Base-by-base conservation (phyloP, 2,113 vertebrate genomes). In the Phainopepla nitens region DNA sequence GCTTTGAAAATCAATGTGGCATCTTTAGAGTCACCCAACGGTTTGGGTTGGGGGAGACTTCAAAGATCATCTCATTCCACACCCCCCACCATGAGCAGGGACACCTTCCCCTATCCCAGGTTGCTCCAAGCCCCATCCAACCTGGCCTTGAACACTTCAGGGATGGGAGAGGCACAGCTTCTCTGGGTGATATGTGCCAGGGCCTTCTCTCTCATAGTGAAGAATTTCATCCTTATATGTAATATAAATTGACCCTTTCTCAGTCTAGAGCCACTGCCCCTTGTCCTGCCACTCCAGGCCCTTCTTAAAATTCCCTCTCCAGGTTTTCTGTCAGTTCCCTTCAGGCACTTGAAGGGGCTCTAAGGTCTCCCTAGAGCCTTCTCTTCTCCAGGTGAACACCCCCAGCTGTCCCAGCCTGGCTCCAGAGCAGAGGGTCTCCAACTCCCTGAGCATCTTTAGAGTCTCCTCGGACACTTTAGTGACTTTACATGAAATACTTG, bases 111-210 rank as follows among this genome's bases (percentile, higher is more conserved):
- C 15, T 4, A 2, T 9, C 6, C 49, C 31, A n/a, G 27, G 11
- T 1, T 33, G 10, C 13, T 56, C 35, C 12, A 28, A 56, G 13
- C 12, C 7, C 5, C 0, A 0, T 90, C 42, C 49, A 83, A 0
- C 22, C 35, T 70, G 42, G 27, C 8, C 49, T 50, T 24, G 22
- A 0, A 36, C 27, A 56, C 9, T 77, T 14, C 35, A 77, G 71
- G 31, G 56, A 70, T 36, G 31, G 17, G 2, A 1, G 49, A 83
- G 19, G 0, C 41, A 49, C 41, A 69, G 2, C 15, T 61, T 31
- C 70, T 54, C 54, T 68, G 87, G 25, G 9, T 5, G 18, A 41
- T 6, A 2, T 15, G 28, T 53, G 53, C 53, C 39, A 73, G 13
- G 17, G 24, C 24, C n/a, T 69, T 39, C 62, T 33, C 12, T 18